phyloP scores from a whole-genome alignment of 2,113 vertebrate genomes.

The Phasianus colchicus region DNA sequence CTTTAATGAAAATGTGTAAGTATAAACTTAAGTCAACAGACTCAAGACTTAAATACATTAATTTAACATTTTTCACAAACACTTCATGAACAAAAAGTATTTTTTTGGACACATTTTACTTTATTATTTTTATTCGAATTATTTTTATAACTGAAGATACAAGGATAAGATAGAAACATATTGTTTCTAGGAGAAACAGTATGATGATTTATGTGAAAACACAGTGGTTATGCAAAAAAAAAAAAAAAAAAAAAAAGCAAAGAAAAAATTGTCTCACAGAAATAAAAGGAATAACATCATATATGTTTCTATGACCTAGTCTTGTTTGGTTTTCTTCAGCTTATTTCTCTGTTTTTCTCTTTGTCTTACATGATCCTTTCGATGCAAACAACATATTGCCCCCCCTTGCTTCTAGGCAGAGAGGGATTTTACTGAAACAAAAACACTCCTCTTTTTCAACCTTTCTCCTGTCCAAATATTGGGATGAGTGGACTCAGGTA shows the following conservation, averaged over 20 bases:
- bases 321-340: background rate
- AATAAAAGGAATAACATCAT: background rate
- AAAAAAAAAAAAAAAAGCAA: background rate
- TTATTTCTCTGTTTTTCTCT: background rate
- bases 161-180: background rate
- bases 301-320: background rate
- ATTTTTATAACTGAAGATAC: background rate
- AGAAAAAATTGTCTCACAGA: background rate
- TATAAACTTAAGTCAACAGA: background rate
- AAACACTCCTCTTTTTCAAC: background rate
- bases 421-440: background rate
- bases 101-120: background rate
- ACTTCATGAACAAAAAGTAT: background rate
- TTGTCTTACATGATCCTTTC: accelerated
- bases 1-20: background rate
- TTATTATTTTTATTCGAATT: background rate
- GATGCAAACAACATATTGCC: background rate
- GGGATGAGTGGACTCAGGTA: background rate
- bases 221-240: background rate
- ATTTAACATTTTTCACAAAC: background rate
- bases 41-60: background rate
- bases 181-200: background rate
- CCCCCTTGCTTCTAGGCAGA: background rate
- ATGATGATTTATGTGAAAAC: background rate
- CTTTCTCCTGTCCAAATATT: background rate